phyloP scores from a whole-genome alignment of 2,113 vertebrate species.

The Scortum barcoo region DNA sequence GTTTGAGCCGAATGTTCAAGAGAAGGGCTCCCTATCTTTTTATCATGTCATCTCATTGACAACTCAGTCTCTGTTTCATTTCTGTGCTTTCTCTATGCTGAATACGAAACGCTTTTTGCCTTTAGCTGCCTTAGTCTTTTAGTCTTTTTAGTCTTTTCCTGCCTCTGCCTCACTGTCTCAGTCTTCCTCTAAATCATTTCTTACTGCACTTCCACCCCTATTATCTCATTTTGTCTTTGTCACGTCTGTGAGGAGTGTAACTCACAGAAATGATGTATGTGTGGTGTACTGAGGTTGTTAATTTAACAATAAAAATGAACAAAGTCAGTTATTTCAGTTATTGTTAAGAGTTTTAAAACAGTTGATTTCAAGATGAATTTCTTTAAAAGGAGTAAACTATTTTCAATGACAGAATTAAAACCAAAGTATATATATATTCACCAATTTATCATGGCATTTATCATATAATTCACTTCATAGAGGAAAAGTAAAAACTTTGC shows the following conservation, averaged over 20 bases:
- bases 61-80: neutral
- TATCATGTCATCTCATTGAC: constrained; percentile 2
- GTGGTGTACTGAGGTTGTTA: neutral
- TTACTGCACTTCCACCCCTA: constrained; percentile 5
- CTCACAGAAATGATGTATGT: neutral
- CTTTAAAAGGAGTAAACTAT: neutral
- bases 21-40: constrained; percentile 16
- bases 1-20: constrained; percentile 9
- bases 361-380: neutral
- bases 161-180: constrained; percentile 6
- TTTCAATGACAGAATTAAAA: neutral
- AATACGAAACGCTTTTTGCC: constrained; percentile 1
- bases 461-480: no score
- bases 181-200: constrained; percentile 24
- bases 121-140: neutral
- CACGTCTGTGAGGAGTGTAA: neutral
- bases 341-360: neutral
- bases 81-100: neutral
- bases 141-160: constrained; percentile 5
- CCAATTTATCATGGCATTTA: no score
- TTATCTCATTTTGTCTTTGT: constrained; percentile 18
- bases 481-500: no score
- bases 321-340: neutral
- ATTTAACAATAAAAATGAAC: neutral
- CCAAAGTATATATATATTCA: no score